Evolutionary conservation across 2,797 vertebrate genomes (phyloP).

Genomic region (Pseudochirops cupreus): DNA sequence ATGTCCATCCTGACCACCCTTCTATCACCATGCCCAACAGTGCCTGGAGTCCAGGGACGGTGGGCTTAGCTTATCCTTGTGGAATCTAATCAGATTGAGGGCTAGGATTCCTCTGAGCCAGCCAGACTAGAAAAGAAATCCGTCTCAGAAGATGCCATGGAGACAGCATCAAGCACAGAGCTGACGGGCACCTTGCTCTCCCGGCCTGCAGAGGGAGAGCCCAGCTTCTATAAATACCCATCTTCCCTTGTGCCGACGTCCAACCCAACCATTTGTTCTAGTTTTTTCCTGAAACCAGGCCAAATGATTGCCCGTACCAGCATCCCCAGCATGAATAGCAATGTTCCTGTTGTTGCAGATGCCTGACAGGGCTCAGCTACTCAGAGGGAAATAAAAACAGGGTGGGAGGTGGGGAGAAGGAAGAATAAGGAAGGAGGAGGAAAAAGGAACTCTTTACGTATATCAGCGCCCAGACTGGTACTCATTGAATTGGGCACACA

Average conservation of each 20-base stretch:
- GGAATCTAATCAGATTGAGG: background rate
- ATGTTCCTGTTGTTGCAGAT: background rate
- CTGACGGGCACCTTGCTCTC: background rate
- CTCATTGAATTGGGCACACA: background rate
- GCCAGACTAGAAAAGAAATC: background rate
- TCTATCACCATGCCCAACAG: background rate
- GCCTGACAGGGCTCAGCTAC: background rate
- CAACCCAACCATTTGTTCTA: constrained; percentile 77
- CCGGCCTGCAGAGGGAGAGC: background rate
- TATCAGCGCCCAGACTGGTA: background rate
- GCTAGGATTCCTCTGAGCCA: background rate
- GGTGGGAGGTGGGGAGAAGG: background rate
- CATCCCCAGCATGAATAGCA: background rate
- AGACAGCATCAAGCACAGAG: background rate
- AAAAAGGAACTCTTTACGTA: background rate
- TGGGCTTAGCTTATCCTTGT: background rate
- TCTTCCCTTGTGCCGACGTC: constrained; percentile 68
- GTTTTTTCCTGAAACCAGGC: constrained; percentile 79
- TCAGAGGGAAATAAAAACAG: background rate
- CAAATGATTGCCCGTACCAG: constrained; percentile 70
- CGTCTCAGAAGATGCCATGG: background rate
- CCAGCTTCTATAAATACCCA: constrained; percentile 79
- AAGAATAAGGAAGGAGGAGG: constrained; percentile 20
- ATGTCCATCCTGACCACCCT: background rate
- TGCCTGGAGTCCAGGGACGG: background rate